A percentile compares a stretch with the other conserved stretches of the same genome.
Conservation (phyloP, 2,797 vertebrate genomes). For the Varecia variegata region DNA sequence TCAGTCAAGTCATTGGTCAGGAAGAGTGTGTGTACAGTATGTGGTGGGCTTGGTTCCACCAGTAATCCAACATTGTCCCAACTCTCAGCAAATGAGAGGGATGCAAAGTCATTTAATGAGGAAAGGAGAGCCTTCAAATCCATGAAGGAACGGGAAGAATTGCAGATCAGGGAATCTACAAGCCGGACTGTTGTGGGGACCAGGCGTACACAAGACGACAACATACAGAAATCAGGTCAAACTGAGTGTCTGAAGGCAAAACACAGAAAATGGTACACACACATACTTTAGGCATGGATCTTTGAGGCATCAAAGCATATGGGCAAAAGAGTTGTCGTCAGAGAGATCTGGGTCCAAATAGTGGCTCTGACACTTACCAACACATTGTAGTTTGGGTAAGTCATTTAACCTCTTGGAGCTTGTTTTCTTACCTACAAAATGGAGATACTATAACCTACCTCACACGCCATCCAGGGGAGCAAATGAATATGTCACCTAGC, state of each 20-base stretch:
- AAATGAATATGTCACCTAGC: not conserved
- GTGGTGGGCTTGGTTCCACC: constrained; percentile 92
- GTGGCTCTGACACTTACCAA: not conserved
- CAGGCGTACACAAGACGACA: not conserved
- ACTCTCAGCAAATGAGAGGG: constrained; percentile 92
- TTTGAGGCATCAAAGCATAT: not conserved
- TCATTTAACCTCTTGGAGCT: not conserved
- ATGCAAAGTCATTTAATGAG: constrained; percentile 90
- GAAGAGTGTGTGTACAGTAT: constrained; percentile 88
- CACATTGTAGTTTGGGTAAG: not conserved
- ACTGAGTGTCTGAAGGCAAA: constrained; percentile 9
- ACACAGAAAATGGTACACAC: not conserved
- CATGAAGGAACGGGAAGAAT: constrained; percentile 81
- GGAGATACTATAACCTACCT: not conserved
- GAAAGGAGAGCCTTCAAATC: constrained; percentile 88
- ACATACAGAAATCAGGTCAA: constrained; percentile 49
- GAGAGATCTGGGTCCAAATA: not conserved
- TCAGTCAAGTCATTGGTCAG: constrained; percentile 95
- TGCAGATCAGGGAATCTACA: not conserved
- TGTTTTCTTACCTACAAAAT: not conserved
- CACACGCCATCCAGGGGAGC: not conserved
- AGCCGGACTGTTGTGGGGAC: rapidly evolving
- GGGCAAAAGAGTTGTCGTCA: not conserved
- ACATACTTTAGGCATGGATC: not conserved
- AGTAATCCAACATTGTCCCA: constrained; percentile 98